Evolutionary conservation across 2,113 vertebrate genomes (phyloP).

Genomic region (Agelaius tricolor): DNA sequence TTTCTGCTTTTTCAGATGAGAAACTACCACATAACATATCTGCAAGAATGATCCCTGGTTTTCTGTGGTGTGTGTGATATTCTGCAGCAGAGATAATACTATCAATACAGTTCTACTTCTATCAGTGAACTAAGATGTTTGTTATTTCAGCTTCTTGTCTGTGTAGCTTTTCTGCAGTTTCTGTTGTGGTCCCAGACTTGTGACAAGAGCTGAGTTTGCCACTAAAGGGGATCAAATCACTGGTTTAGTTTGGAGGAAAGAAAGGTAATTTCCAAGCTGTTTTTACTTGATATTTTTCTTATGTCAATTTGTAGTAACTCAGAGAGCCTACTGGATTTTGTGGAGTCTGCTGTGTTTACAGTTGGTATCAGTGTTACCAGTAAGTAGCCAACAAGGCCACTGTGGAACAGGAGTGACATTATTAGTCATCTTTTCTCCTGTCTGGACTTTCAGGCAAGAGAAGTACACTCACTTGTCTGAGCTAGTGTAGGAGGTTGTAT

Average conservation of each 20-base stretch:
- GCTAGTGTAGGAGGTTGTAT: background rate
- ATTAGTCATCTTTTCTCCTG: constrained; percentile 27
- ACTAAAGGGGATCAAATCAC: background rate
- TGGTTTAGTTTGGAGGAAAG: background rate
- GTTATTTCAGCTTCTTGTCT: background rate
- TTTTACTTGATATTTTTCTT: background rate
- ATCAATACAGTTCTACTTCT: background rate
- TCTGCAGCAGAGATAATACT: background rate
- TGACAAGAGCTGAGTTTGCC: background rate
- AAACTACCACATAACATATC: background rate
- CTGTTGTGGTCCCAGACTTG: background rate
- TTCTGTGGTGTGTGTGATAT: background rate
- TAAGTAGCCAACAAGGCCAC: background rate
- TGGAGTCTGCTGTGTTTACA: background rate
- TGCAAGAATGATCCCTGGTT: background rate
- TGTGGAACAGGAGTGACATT: constrained; percentile 13
- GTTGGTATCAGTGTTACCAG: background rate
- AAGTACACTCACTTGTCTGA: constrained; percentile 10
- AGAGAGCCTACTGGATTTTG: background rate
- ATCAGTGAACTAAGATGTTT: background rate
- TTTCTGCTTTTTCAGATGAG: background rate
- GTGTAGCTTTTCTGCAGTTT: background rate
- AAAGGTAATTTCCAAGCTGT: background rate
- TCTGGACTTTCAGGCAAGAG: background rate
- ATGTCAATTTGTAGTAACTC: background rate